Conservation (phyloP, 1,140 invertebrate species). For the Bombus breviceps region DNA sequence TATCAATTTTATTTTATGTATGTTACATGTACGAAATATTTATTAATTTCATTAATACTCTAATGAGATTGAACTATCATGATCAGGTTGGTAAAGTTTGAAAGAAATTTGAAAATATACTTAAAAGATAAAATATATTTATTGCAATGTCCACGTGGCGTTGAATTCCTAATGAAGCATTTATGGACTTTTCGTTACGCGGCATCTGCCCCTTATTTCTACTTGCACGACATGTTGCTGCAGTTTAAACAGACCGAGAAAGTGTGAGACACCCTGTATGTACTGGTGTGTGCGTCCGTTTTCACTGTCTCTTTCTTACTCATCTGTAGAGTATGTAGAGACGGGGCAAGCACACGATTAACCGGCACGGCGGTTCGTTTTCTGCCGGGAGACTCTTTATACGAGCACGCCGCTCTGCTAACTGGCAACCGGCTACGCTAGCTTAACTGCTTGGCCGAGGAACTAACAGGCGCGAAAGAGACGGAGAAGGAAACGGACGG, state of each 20-base stretch:
- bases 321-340: neutral
- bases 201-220: too few relatives aligned
- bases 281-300: neutral
- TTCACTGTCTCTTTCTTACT: slow-evolving; percentile 21
- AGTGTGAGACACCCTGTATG: neutral
- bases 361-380: slow-evolving; percentile 55
- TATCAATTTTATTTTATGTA: too few relatives aligned
- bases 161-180: too few relatives aligned
- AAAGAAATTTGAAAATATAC: too few relatives aligned
- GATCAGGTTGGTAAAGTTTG: too few relatives aligned
- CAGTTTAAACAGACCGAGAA: neutral
- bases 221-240: too few relatives aligned
- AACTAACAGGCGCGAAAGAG: slow-evolving; percentile 27
- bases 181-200: too few relatives aligned
- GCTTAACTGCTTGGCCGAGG: slow-evolving; percentile 43
- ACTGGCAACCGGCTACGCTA: slow-evolving; percentile 59
- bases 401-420: slow-evolving; percentile 53
- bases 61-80: fast-evolving
- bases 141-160: too few relatives aligned
- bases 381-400: slow-evolving; percentile 54
- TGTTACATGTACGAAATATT: too few relatives aligned
- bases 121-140: too few relatives aligned
- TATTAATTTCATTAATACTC: too few relatives aligned
- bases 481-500: slow-evolving; percentile 28
- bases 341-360: slow-evolving; percentile 49